Percentiles rank a stretch among this genome's conserved stretches.
These are phyloP conservation scores for Amphibalanus amphitrite DNA, from an alignment of 1,140 invertebrate species.

Conservation along the genomic window DNA sequence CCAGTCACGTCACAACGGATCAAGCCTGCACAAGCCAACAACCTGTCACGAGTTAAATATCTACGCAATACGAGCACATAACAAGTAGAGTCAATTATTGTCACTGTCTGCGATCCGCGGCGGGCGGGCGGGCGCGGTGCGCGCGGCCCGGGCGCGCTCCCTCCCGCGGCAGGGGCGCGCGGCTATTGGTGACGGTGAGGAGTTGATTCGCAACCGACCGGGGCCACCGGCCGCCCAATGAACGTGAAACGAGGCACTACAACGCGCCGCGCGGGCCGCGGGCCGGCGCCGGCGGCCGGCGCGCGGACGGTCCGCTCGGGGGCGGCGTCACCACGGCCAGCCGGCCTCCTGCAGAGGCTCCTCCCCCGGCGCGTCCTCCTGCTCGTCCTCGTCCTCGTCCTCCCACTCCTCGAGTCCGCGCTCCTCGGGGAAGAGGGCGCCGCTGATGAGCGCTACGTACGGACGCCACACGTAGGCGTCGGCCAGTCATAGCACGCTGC, in stretches of 20 bases:
- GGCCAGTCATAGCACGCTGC: slow-evolving; percentile 45
- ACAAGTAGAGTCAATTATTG: not conserved
- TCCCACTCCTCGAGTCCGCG: not conserved
- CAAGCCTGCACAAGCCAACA: not conserved
- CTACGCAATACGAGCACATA: not conserved
- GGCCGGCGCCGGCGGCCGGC: no score
- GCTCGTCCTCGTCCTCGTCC: not conserved
- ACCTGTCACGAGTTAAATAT: not conserved
- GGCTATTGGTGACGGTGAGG: not conserved
- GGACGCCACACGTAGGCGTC: not conserved
- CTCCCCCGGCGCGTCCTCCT: not conserved
- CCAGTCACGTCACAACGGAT: not conserved
- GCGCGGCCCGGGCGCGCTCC: no score
- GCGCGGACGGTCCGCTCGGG: no score
- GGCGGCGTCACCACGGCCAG: no score
- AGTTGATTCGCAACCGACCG: not conserved
- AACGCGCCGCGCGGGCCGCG: not conserved
- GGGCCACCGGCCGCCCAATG: no score
- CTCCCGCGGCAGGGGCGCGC: no score
- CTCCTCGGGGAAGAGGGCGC: not conserved
- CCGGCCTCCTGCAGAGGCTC: no score
- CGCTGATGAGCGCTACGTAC: not conserved
- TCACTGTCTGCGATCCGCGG: not conserved
- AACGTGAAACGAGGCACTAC: not conserved
- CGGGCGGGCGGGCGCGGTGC: no score